Percentiles rank a stretch among this genome's conserved stretches.
Conservation (phyloP, 2,797 vertebrate genomes). For the Psittacula derbiana region DNA sequence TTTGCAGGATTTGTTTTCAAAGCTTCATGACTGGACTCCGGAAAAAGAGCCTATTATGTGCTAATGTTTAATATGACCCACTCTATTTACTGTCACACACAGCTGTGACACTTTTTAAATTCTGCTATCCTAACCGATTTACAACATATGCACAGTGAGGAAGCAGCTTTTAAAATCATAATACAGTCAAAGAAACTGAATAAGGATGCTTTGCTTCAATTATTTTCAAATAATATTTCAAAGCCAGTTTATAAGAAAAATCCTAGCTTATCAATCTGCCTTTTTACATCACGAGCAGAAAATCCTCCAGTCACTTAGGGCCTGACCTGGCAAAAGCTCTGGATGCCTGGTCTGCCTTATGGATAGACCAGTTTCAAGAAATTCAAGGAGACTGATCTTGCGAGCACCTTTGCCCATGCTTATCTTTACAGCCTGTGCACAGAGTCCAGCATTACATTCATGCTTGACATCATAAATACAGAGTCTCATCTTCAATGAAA, state of each 20-base stretch:
- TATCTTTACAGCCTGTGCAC: not conserved
- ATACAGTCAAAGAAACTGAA: not conserved
- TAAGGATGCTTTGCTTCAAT: not conserved
- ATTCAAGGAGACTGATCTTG: not conserved
- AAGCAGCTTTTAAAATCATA: not conserved
- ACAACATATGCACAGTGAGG: not conserved
- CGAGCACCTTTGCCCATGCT: not conserved
- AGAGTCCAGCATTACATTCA: not conserved
- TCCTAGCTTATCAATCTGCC: not conserved
- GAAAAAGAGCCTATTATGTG: not conserved
- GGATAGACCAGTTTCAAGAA: not conserved
- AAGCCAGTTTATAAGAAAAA: not conserved
- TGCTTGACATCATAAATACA: not conserved
- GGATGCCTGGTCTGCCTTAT: not conserved
- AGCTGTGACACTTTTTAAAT: not conserved
- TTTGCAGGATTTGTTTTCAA: not conserved
- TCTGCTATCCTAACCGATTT: not conserved
- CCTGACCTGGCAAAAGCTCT: not conserved
- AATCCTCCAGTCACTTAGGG: not conserved
- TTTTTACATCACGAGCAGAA: not conserved
- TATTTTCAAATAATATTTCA: not conserved
- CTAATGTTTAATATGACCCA: not conserved
- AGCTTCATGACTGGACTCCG: not conserved
- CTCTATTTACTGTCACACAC: not conserved
- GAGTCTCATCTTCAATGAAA: not conserved